Evolutionary conservation across 2,888 invertebrate genomes (phyloP), one percentile per base, ranked within the genome.

Genomic region (Dilophus febrilis): DNA sequence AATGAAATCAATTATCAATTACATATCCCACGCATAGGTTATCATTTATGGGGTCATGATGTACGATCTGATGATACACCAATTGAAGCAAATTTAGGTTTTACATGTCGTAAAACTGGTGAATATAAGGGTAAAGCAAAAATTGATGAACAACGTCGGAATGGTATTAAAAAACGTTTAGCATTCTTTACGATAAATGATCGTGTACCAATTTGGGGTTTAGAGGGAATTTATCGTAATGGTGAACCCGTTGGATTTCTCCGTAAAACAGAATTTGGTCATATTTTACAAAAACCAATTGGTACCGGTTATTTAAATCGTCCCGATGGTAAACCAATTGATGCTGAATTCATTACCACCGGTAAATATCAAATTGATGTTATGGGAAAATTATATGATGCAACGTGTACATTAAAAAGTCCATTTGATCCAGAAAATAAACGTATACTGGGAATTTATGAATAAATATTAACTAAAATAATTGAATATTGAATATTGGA

Each of bases 11-110:
- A n/a, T n/a, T n/a, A n/a, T n/a, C n/a, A n/a, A n/a, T n/a, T n/a
- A n/a, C n/a, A n/a, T n/a, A n/a, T n/a, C n/a, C n/a, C n/a, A 5
- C 30, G n/a, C 30, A 27, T 28, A 78, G 79, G 90, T 29, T 85
- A 82, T 54, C 83, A 87, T 51, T 66, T 88, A 47, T 88, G 90
- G 86, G 81, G 87, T 52, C 68, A 70, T 7, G 91, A 91, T 57
- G 57, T 90, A 32, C 70, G 88, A 48, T 63, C 76, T 0, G 82
- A 86, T 49, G 90, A 91, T 53, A 86, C 82, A 49, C 90, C 90
- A 0, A 60, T 90, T 3, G 90, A 91, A 64, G 84, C 87, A 0
- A 81, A 81, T 41, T 65, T 92, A 29, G 74, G 69, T 10, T 80
- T 79, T 52, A 70, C 82, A 0, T 91, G 91, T 56, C 73, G 87